A percentile compares a stretch with the other conserved stretches of the same genome.
Conservation (phyloP, 2,113 vertebrate genomes). For the Stegostoma tigrinum region DNA sequence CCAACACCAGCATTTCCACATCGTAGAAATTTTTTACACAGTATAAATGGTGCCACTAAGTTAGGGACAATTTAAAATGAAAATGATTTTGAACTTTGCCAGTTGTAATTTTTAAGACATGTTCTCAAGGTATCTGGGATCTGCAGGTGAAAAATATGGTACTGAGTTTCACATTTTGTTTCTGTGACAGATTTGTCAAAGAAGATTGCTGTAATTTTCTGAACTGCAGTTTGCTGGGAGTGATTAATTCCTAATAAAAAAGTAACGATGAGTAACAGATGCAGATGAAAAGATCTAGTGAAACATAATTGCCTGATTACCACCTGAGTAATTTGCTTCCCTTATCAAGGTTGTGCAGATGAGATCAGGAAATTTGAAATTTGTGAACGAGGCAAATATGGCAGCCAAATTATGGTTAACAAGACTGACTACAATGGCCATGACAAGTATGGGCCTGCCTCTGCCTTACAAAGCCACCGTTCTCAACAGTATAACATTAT, state of each 20-base stretch:
- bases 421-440: not conserved
- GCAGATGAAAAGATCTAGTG: not conserved
- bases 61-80: not conserved
- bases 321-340: not conserved
- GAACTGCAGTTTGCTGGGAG: not conserved
- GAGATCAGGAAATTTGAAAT: not conserved
- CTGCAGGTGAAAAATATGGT: not conserved
- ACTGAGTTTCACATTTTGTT: conserved; percentile 5
- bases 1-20: too few relatives aligned
- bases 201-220: not conserved
- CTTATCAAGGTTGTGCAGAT: conserved; percentile 6
- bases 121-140: not conserved
- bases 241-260: not conserved
- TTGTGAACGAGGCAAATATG: conserved; percentile 14
- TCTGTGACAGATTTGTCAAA: not conserved
- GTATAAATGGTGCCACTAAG: not conserved
- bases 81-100: not conserved
- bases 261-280: not conserved
- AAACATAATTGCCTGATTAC: not conserved
- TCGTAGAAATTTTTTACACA: not conserved
- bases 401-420: conserved; percentile 11
- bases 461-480: not conserved
- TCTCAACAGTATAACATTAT: not conserved
- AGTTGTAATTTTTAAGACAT: not conserved
- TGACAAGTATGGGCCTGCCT: conserved; percentile 10